phyloP scores from a whole-genome alignment of 2,888 invertebrate genomes.

The Drosophila trichaetosa region DNA sequence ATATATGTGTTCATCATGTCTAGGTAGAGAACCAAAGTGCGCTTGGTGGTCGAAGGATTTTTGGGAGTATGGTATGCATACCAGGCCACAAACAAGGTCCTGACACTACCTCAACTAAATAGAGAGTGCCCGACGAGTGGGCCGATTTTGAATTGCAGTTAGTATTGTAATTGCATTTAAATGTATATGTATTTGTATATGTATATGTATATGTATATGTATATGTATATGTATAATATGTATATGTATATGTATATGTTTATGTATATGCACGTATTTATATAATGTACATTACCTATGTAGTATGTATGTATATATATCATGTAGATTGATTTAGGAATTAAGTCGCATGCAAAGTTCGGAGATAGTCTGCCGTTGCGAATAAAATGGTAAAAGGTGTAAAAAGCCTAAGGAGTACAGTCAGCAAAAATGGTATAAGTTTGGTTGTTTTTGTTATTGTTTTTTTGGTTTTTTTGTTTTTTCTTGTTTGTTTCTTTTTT shows the following conservation, averaged over 20 bases:
- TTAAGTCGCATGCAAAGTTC: conserved; percentile 63
- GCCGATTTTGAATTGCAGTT: conserved; percentile 20
- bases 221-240: conserved; percentile 11
- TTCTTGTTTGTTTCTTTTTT: conserved; percentile 23
- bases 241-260: conserved; percentile 30
- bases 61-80: neutral
- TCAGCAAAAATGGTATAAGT: conserved; percentile 82
- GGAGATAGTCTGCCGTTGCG: conserved; percentile 62
- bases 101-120: neutral
- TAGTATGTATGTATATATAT: conserved; percentile 37
- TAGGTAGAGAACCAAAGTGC: conserved; percentile 15
- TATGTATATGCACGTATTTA: conserved; percentile 26
- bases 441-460: conserved; percentile 46
- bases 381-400: conserved; percentile 79
- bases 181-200: conserved; percentile 29
- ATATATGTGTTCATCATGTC: conserved; percentile 8
- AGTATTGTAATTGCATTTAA: conserved; percentile 15
- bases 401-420: conserved; percentile 84
- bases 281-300: conserved; percentile 25
- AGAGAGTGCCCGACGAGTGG: conserved; percentile 4
- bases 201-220: conserved; percentile 22
- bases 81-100: neutral
- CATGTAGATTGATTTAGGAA: conserved; percentile 39
- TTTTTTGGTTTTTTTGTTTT: neutral
- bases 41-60: conserved; percentile 16